These are phyloP conservation scores for Ellobium chinense DNA, from an alignment of 2,888 invertebrate genomes.

Conservation along the genomic window DNA sequence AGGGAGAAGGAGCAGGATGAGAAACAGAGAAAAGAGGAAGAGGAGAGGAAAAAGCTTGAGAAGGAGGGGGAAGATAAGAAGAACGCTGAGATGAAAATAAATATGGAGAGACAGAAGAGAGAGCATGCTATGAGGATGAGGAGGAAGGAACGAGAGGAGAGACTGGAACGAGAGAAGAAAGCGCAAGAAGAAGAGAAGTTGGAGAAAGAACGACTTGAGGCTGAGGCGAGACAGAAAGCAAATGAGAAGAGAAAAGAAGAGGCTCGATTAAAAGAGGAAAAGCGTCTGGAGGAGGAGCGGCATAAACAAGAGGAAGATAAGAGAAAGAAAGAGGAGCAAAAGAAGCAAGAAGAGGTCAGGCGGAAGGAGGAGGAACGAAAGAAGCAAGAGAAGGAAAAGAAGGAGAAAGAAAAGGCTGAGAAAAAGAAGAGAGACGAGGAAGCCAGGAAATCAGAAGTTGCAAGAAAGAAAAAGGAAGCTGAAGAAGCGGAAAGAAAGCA, in stretches of 20 bases:
- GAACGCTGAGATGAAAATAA: conserved; percentile 18
- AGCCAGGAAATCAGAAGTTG: not conserved
- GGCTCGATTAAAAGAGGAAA: not conserved
- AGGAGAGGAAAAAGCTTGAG: conserved; percentile 1
- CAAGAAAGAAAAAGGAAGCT: not conserved
- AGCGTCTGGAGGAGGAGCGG: not conserved
- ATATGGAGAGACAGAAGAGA: conserved; percentile 15
- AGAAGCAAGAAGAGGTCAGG: not conserved
- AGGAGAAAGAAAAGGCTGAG: not conserved
- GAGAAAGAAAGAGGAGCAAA: not conserved
- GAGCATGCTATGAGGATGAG: conserved; percentile 13
- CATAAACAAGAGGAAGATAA: not conserved
- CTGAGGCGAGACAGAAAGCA: not conserved
- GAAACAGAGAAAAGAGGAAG: not conserved
- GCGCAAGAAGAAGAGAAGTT: not conserved
- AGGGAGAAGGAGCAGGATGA: not conserved
- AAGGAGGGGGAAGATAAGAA: conserved; percentile 4
- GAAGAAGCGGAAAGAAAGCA: not conserved
- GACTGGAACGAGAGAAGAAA: conserved; percentile 9
- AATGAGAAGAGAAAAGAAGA: not conserved
- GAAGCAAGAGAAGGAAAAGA: not conserved
- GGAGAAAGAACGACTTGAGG: not conserved
- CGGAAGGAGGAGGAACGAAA: not conserved
- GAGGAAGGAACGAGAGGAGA: conserved; percentile 21
- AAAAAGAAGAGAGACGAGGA: not conserved